These are phyloP conservation scores for Microcebus jonahi DNA, from an alignment of 2,113 vertebrate species.

Conservation along the genomic window DNA sequence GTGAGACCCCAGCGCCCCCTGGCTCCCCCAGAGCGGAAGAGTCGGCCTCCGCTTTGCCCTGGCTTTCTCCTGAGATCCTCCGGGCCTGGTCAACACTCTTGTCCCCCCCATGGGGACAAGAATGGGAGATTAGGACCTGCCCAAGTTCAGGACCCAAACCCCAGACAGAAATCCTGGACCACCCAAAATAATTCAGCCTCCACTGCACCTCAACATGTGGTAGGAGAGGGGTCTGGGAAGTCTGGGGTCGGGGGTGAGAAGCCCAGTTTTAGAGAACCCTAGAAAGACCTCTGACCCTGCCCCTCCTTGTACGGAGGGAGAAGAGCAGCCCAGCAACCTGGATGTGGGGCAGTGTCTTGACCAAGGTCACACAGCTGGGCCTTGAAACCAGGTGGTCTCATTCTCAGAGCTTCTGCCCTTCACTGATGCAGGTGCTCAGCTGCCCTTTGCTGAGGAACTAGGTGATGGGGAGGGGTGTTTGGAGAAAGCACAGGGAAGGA, in stretches of 20 bases:
- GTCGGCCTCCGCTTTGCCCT: conserved; percentile 35
- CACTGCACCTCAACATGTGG: neutral
- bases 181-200: neutral
- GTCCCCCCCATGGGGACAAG: neutral
- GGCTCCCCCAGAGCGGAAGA: conserved; percentile 39
- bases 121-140: neutral
- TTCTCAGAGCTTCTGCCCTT: neutral
- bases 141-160: neutral
- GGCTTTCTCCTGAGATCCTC: conserved; percentile 7
- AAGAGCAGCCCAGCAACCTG: neutral
- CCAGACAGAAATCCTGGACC: neutral
- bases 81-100: neutral
- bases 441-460: neutral
- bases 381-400: neutral
- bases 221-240: neutral
- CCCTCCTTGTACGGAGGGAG: neutral
- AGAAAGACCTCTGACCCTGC: neutral
- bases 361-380: neutral
- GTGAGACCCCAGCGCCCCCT: neutral
- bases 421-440: neutral
- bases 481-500: neutral
- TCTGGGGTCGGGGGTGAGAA: neutral
- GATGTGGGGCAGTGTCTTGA: neutral
- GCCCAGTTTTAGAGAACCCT: neutral
- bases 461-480: neutral